phyloP scores from a whole-genome alignment of 2,113 vertebrate genomes.

The Macquaria australasica region DNA sequence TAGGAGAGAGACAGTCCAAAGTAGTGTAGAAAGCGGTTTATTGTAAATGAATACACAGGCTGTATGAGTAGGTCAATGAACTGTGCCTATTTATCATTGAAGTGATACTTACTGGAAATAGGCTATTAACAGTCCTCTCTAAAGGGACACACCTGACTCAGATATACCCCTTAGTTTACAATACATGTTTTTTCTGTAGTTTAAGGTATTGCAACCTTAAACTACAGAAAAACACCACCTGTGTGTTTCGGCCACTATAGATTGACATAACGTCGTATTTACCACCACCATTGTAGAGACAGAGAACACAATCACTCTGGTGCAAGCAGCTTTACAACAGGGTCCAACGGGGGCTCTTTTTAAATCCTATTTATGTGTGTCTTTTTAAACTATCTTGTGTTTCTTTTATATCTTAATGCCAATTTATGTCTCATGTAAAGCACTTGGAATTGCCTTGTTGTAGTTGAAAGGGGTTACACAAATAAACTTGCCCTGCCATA shows the following conservation, averaged over 20 bases:
- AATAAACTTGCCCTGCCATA: too few species aligned
- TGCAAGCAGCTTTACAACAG: background rate
- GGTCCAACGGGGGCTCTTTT: too few species aligned
- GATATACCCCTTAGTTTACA: background rate
- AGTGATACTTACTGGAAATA: background rate
- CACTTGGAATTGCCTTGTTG: too few species aligned
- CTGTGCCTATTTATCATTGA: background rate
- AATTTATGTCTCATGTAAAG: too few species aligned
- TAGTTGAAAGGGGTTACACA: too few species aligned
- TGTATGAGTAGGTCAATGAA: background rate
- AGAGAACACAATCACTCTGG: background rate
- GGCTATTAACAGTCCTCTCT: background rate
- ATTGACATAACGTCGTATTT: background rate
- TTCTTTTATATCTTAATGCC: too few species aligned
- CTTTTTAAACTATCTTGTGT: too few species aligned
- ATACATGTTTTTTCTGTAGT: background rate
- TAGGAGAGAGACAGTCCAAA: background rate
- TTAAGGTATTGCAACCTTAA: too few species aligned
- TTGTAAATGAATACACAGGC: background rate
- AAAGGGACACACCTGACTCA: background rate
- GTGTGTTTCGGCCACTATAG: background rate
- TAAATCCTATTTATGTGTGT: too few species aligned
- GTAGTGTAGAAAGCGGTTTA: background rate
- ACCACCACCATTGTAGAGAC: background rate
- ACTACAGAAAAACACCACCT: too few species aligned